phyloP scores from a whole-genome alignment of 2,797 vertebrate species.

The Labeo calbasu region DNA sequence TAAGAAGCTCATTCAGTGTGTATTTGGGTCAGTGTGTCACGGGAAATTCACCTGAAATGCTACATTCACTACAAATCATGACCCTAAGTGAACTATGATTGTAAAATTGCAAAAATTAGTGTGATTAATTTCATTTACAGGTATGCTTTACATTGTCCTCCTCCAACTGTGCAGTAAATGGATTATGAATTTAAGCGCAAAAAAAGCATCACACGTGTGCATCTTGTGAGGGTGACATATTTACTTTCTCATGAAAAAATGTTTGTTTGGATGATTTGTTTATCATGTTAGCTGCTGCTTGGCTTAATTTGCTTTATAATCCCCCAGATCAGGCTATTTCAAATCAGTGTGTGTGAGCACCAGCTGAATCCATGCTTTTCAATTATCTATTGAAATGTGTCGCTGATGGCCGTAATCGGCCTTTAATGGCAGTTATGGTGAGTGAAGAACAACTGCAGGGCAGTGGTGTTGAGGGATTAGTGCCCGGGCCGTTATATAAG shows the following conservation, averaged over 20 bases:
- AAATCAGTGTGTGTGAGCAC: slow-evolving; percentile 58
- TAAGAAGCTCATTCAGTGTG: slow-evolving; percentile 35
- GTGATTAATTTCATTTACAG: not conserved
- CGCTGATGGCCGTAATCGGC: slow-evolving; percentile 57
- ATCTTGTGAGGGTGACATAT: not conserved
- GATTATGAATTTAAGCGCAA: not conserved
- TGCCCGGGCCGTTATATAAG: slow-evolving; percentile 51
- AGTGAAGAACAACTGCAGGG: slow-evolving; percentile 43
- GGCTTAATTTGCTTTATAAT: slow-evolving; percentile 54
- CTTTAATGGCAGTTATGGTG: slow-evolving; percentile 28
- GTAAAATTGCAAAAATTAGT: not conserved
- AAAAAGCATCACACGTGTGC: not conserved
- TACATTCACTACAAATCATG: not conserved
- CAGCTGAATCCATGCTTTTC: slow-evolving; percentile 47
- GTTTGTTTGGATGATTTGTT: slow-evolving; percentile 26
- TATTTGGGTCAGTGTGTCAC: slow-evolving; percentile 55
- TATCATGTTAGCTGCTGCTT: slow-evolving; percentile 1
- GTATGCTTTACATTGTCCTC: not conserved
- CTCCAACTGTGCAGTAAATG: not conserved
- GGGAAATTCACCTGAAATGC: slow-evolving; percentile 9
- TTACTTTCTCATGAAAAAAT: not conserved
- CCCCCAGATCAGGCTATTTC: slow-evolving; percentile 56
- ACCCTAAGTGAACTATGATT: not conserved
- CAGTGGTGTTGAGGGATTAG: slow-evolving; percentile 50
- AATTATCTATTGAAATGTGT: slow-evolving; percentile 62